Base-by-base conservation (phyloP, 2,113 vertebrate species). In the Coptodon rendalli region DNA sequence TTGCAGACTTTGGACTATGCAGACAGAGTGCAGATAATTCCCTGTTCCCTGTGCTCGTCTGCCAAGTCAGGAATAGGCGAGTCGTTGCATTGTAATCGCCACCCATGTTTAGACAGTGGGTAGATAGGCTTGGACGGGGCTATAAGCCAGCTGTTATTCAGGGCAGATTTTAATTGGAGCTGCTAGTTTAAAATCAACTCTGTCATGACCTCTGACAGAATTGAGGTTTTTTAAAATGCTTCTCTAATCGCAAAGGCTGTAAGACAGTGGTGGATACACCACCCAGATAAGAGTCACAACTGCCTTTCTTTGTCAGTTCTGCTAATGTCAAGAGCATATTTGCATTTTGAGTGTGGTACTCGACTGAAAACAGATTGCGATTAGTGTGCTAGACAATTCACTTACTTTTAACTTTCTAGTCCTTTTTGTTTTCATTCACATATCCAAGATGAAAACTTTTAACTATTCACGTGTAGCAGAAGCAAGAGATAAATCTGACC, bases 71-170 rank as follows among this genome's bases (percentile, higher is more conserved):
- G 52, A 22, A 83, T 45, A 7, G 66, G 78, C 3, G 50, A 59
- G 86, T 88, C 38, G 48, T 9, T 78, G 34, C 6, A 61, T 76
- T 85, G 45, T 85, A 79, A 81, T 45, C 68, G 57, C 59, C 90
- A 89, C 92, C 90, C 81, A 91, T 95, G 79, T 95, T 94, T 93
- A 88, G 48, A 93, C 36, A 93, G 81, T 76, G 80, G 83, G n/a
- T 59, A 83, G 63, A 66, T 53, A 86, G 48, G 11, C 12, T 56
- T 34, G 31, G 36, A 48, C 4, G 16, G 8, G 48, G 17, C 76
- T 56, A 45, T 14, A 84, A 59, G 29, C 40, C 52, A 81, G 34
- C 31, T 79, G 43, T 90, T 63, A 48, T 5, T 50, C 24, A 19
- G 22, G 29, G 19, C 66, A 71, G 4, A 53, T 54, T 86, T 81